phyloP scores from a whole-genome alignment of 2,888 invertebrate species.

The Microctonus aethiopoides region DNA sequence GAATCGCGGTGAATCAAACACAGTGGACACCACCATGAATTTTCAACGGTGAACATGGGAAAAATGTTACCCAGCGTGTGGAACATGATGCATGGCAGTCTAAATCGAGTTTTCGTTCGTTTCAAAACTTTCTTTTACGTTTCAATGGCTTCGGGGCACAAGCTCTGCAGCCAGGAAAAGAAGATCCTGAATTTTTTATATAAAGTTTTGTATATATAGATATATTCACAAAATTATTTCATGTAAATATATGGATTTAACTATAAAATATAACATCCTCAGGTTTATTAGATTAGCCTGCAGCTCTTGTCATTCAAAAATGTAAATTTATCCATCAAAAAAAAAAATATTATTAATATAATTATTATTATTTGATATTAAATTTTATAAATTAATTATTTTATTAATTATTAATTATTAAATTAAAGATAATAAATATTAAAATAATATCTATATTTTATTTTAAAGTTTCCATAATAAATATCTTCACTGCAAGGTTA shows the following conservation, averaged over 20 bases:
- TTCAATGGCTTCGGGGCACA: slow-evolving; percentile 22
- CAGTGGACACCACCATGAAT: slow-evolving; percentile 45
- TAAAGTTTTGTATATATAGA: background rate
- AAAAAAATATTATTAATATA: no score
- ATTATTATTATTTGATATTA: no score
- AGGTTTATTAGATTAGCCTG: background rate
- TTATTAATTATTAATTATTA: no score
- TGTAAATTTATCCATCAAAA: background rate
- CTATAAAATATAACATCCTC: background rate
- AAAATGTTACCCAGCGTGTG: slow-evolving; percentile 27
- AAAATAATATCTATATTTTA: no score
- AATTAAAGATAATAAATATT: no score
- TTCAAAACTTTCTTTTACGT: slow-evolving; percentile 59
- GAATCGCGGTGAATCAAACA: slow-evolving; percentile 49
- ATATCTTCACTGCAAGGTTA: no score
- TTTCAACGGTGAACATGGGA: slow-evolving; percentile 39
- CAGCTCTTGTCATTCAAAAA: background rate
- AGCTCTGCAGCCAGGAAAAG: slow-evolving; percentile 7
- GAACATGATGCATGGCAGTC: slow-evolving; percentile 58
- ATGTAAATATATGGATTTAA: background rate
- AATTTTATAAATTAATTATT: no score
- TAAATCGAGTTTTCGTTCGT: slow-evolving; percentile 62
- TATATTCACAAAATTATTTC: background rate
- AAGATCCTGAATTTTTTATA: background rate
- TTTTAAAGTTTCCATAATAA: no score